Evolutionary conservation across 2,888 invertebrate species (phyloP), one percentile per base, ranked within the genome.

Genomic region (Atrina japonica): DNA sequence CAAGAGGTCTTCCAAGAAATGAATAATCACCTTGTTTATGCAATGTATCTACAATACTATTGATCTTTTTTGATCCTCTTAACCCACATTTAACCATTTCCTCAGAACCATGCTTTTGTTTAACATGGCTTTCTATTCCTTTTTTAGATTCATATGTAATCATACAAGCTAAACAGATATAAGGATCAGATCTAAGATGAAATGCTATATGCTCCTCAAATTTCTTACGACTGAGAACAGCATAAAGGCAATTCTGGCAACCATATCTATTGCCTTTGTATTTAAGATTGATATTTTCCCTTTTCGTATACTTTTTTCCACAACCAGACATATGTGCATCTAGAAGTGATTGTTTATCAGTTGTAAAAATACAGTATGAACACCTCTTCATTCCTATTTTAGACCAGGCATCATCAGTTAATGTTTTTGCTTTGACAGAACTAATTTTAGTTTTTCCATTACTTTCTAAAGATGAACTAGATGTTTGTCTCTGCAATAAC

Each of bases 141-240:
- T 47, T 52, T 56, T 65, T 59, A 67, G 64, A 71, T 72, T 80
- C 65, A 66, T 77, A 82, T 11, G 65, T 72, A 30, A 73, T 70
- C 56, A 61, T 73, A 40, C 82, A 82, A 5, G 70, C 69, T n/a
- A 82, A 65, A 59, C 82, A 82, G 6, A 80, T 73, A 61, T 80
- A 82, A 11, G 82, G 82, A 5, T 72, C 60, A 25, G 74, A 63
- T 25, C 73, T 63, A 11, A 78, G 56, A 55, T 82, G 82, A 41
- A 77, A 76, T 11, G 78, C 78, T 29, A 82, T 52, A 74, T 82
- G 82, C 49, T 82, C 82, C 63, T 80, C 80, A 70, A 82, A 82
- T 41, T 80, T 72, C 30, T 64, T 63, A 21, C 50, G 50, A 41
- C 45, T 23, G 16, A 50, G 23, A 25, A 61, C 29, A 23, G 60